Evolutionary conservation across 2,888 invertebrate species (phyloP).

Genomic region (Cephus pygmeus): DNA sequence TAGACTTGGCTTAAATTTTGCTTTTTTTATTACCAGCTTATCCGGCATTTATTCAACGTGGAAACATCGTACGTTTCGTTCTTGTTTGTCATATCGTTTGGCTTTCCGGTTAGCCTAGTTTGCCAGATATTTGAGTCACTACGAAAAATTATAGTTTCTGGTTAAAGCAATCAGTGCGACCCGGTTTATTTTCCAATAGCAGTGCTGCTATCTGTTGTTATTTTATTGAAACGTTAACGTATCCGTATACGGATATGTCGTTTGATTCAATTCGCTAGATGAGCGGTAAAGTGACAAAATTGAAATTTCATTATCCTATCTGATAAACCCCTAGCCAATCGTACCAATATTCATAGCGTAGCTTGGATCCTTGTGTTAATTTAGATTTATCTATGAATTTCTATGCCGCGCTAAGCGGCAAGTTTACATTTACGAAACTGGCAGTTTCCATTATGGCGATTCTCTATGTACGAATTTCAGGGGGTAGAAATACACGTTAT

Average conservation of each 20-base stretch:
- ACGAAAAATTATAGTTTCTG: not conserved
- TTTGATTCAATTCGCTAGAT: not conserved
- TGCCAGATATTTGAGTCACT: not conserved
- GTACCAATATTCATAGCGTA: not conserved
- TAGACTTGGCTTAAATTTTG: not conserved
- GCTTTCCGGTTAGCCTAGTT: not conserved
- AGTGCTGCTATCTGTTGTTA: not conserved
- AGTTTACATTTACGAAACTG: not conserved
- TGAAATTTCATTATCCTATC: not conserved
- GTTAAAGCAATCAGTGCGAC: not conserved
- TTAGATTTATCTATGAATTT: not conserved
- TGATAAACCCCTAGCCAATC: not conserved
- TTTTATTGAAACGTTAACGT: not conserved
- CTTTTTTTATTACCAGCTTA: not conserved
- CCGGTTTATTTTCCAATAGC: not conserved
- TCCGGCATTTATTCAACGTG: not conserved
- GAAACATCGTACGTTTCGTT: not conserved
- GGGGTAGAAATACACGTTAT: not conserved
- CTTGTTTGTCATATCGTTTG: not conserved
- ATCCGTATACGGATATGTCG: not conserved
- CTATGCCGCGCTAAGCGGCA: not conserved
- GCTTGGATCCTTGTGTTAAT: not conserved
- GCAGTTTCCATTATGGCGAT: not conserved
- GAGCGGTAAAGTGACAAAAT: not conserved
- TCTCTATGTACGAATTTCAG: not conserved